Percentiles rank a stretch among this genome's conserved stretches.
These are phyloP conservation scores for Siderastrea siderea DNA, from an alignment of 92 coral and sea anemone genomes.

Conservation along the genomic window DNA sequence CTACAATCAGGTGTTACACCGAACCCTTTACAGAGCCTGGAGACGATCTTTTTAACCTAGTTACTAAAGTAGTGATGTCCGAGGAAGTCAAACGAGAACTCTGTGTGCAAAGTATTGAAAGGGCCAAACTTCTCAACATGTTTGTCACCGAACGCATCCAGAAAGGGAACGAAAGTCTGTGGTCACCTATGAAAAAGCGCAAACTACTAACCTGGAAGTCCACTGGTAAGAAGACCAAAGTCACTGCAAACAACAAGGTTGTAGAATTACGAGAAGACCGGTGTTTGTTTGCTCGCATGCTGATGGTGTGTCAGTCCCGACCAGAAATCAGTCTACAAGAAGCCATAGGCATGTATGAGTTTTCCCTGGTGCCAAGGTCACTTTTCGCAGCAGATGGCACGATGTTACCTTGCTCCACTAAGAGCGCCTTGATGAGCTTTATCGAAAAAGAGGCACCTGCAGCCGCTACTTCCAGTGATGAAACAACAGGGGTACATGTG, in stretches of 20 bases:
- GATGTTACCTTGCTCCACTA: constrained; percentile 21
- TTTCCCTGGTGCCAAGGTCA: not conserved
- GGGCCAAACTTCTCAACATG: constrained; percentile 16
- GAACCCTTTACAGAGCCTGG: constrained; percentile 39
- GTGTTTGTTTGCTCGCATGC: too few species aligned
- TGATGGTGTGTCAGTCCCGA: too few species aligned
- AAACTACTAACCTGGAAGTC: constrained; percentile 51
- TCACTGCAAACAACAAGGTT: constrained; percentile 47
- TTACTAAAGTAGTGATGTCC: constrained; percentile 48
- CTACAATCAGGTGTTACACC: constrained; percentile 33
- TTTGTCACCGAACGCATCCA: constrained; percentile 43
- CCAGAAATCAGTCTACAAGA: not conserved
- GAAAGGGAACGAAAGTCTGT: constrained; percentile 13
- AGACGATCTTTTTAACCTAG: constrained; percentile 23
- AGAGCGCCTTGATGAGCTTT: constrained; percentile 30
- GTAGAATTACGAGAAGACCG: constrained; percentile 69
- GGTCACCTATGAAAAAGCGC: constrained; percentile 32
- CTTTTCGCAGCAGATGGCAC: constrained; percentile 12
- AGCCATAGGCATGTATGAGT: not conserved
- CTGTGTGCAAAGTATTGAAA: constrained; percentile 29
- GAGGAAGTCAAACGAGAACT: constrained; percentile 28
- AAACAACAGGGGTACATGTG: not conserved
- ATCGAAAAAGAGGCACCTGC: not conserved
- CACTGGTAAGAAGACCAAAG: constrained; percentile 62
- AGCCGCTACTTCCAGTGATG: not conserved